Conservation (phyloP, 2,113 vertebrate genomes). For the Heteronetta atricapilla region DNA sequence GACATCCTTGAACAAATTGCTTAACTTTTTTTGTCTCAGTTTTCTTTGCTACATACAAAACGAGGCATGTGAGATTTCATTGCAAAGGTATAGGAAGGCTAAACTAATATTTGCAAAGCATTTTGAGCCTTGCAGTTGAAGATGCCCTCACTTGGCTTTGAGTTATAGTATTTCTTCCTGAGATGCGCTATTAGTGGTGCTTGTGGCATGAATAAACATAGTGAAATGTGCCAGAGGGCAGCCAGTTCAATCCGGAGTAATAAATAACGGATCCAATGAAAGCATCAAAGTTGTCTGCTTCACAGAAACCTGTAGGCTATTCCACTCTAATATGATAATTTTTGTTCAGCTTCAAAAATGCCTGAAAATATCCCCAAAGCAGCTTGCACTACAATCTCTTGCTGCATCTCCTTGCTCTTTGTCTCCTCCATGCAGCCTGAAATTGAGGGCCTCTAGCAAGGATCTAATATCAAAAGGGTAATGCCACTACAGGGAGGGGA, state of each 20-base stretch:
- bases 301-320: background rate
- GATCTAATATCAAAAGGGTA: conserved; percentile 68
- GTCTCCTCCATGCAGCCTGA: conserved; percentile 17
- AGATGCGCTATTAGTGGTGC: background rate
- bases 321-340: background rate
- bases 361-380: conserved; percentile 11
- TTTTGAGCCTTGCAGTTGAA: background rate
- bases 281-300: background rate
- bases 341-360: conserved; percentile 1
- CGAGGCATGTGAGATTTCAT: background rate
- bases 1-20: background rate
- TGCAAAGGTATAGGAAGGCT: background rate
- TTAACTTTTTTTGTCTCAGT: background rate
- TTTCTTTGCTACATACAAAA: background rate
- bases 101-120: background rate
- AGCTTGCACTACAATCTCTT: background rate
- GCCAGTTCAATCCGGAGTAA: background rate
- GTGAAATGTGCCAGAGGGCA: background rate
- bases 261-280: background rate
- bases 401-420: conserved; percentile 32
- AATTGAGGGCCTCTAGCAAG: background rate
- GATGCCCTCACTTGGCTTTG: background rate
- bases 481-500: background rate
- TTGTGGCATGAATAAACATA: background rate
- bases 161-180: background rate